phyloP scores from a whole-genome alignment of 1,140 invertebrate species.

The Caenorhabditis tropicalis region DNA sequence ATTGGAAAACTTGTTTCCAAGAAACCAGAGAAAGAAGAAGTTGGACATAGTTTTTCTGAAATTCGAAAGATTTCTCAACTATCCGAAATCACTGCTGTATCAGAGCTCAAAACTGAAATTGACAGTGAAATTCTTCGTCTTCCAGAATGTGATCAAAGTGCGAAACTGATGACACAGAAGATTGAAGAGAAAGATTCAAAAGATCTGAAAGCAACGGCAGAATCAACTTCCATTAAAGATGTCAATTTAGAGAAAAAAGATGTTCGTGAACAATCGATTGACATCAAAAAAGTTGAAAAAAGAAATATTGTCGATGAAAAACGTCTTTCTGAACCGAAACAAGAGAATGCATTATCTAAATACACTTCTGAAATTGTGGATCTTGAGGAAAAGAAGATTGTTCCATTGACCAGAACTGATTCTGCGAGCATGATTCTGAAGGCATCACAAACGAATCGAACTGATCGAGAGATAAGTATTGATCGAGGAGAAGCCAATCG shows the following conservation, averaged over 20 bases:
- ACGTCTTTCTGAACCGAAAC: neutral
- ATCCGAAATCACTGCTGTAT: constrained; percentile 1
- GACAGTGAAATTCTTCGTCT: constrained; percentile 30
- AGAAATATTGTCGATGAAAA: neutral
- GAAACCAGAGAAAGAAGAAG: constrained; percentile 39
- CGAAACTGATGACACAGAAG: neutral
- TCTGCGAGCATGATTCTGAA: neutral
- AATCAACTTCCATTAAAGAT: neutral
- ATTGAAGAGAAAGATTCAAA: neutral
- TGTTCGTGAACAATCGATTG: neutral
- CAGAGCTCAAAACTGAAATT: constrained; percentile 25
- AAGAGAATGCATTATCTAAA: constrained; percentile 31
- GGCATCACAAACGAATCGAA: neutral
- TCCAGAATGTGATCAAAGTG: constrained; percentile 42
- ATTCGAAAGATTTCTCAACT: neutral
- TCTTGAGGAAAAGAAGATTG: constrained; percentile 12
- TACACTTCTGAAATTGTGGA: constrained; percentile 44
- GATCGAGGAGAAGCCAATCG: constrained; percentile 42
- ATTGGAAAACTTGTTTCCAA: constrained; percentile 30
- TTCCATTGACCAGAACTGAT: constrained; percentile 34
- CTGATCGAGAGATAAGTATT: constrained; percentile 8
- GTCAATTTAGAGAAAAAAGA: neutral
- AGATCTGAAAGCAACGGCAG: neutral
- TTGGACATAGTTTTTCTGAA: neutral
- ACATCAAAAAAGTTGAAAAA: neutral